Evolutionary conservation across 2,888 invertebrate genomes (phyloP).

Genomic region (Polymixis lichenea): DNA sequence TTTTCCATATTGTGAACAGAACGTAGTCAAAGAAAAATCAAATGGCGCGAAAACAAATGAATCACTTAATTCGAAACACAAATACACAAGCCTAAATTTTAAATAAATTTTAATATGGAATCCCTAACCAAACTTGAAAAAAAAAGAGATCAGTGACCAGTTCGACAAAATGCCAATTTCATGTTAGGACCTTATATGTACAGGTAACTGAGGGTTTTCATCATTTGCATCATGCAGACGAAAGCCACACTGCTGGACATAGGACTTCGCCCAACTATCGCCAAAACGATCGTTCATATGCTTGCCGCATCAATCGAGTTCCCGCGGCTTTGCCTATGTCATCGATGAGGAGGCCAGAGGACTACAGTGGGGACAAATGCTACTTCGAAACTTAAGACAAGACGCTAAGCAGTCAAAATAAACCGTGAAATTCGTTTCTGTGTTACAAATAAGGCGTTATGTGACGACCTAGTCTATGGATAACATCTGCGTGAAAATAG

Average conservation of each 20-base stretch:
- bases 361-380: not conserved
- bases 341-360: too few species aligned
- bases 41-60: too few species aligned
- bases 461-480: not conserved
- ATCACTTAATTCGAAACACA: too few species aligned
- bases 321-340: not conserved
- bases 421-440: not conserved
- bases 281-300: too few species aligned
- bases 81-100: too few species aligned
- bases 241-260: not conserved
- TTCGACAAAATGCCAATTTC: too few species aligned
- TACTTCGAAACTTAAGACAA: not conserved
- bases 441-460: not conserved
- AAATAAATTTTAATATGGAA: too few species aligned
- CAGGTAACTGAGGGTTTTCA: not conserved
- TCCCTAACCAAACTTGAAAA: too few species aligned
- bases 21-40: too few species aligned
- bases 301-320: not conserved
- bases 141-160: too few species aligned
- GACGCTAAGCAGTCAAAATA: not conserved
- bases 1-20: too few species aligned
- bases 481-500: not conserved
- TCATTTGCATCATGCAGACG: not conserved
- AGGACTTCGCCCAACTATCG: not conserved
- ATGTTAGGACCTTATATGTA: too few species aligned